phyloP scores from a whole-genome alignment of 2,888 invertebrate genomes.

The Digitonthophagus gazella region DNA sequence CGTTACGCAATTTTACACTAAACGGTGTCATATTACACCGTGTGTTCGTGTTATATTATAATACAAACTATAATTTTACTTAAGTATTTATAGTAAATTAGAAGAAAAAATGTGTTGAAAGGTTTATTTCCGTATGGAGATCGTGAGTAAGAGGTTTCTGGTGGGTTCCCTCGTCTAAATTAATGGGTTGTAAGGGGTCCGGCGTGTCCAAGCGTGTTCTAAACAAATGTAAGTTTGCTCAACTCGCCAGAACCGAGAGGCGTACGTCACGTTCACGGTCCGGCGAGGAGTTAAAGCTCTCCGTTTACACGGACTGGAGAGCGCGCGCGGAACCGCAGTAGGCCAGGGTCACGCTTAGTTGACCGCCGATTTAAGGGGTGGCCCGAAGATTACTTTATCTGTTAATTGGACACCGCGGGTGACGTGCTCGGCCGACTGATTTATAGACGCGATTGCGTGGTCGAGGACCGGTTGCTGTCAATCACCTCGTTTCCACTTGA shows the following conservation, averaged over 20 bases:
- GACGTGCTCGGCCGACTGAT: conserved; percentile 3
- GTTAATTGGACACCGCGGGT: conserved; percentile 21
- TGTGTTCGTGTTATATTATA: not conserved
- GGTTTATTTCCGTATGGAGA: not conserved
- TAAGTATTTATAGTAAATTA: too few species aligned
- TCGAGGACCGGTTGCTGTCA: not conserved
- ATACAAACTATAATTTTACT: too few species aligned
- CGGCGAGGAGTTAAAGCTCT: conserved; percentile 32
- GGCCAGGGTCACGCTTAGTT: conserved; percentile 37
- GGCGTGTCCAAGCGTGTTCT: conserved; percentile 16
- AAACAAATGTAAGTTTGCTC: conserved; percentile 30
- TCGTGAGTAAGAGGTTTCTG: not conserved
- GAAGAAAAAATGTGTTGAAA: too few species aligned
- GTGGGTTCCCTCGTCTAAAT: not conserved
- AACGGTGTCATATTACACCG: not conserved
- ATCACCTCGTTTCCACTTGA: not conserved
- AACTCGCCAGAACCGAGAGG: conserved; percentile 31
- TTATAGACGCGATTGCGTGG: not conserved
- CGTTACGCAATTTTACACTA: not conserved
- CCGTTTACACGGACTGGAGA: conserved; percentile 35
- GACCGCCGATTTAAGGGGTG: conserved; percentile 32
- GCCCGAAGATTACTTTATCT: conserved; percentile 22
- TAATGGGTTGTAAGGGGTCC: not conserved
- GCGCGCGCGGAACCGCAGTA: conserved; percentile 26
- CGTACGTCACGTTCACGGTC: conserved; percentile 33